These are phyloP conservation scores for Apolygus lucorum DNA, from an alignment of 1,140 invertebrate genomes.

Conservation along the genomic window DNA sequence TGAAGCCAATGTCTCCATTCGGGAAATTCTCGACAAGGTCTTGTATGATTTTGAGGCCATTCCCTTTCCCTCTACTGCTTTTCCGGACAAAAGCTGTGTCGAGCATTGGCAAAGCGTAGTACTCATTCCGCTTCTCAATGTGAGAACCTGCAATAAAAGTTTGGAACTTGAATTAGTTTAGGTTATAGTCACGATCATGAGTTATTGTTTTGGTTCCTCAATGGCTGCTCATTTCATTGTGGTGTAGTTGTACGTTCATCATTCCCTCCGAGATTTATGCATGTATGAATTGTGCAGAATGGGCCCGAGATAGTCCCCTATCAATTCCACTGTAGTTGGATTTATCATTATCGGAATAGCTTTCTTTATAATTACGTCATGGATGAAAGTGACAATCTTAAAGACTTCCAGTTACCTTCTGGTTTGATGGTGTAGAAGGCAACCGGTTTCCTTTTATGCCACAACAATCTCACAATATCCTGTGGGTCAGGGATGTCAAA, in stretches of 20 bases:
- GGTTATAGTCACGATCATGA: too few species aligned
- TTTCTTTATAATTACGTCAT: too few species aligned
- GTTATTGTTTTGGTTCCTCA: too few species aligned
- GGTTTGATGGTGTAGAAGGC: slow-evolving; percentile 1
- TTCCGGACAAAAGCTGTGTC: slow-evolving; percentile 3
- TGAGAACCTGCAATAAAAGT: not conserved
- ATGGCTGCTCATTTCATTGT: too few species aligned
- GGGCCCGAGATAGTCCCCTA: too few species aligned
- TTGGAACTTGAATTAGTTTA: too few species aligned
- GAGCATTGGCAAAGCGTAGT: not conserved
- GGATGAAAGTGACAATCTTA: too few species aligned
- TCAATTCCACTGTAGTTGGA: too few species aligned
- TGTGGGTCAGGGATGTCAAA: not conserved
- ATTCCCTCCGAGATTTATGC: too few species aligned
- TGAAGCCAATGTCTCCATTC: slow-evolving; percentile 2
- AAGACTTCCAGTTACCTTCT: not conserved
- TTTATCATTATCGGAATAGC: too few species aligned
- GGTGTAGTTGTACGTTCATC: too few species aligned
- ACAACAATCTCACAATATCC: not conserved
- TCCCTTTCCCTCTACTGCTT: not conserved
- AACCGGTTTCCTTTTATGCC: not conserved
- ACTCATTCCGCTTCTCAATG: not conserved
- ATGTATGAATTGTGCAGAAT: too few species aligned
- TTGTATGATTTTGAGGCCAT: not conserved
- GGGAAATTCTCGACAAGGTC: not conserved